These are phyloP conservation scores for Syngnathus floridae DNA, from an alignment of 2,113 vertebrate genomes.

Conservation along the genomic window DNA sequence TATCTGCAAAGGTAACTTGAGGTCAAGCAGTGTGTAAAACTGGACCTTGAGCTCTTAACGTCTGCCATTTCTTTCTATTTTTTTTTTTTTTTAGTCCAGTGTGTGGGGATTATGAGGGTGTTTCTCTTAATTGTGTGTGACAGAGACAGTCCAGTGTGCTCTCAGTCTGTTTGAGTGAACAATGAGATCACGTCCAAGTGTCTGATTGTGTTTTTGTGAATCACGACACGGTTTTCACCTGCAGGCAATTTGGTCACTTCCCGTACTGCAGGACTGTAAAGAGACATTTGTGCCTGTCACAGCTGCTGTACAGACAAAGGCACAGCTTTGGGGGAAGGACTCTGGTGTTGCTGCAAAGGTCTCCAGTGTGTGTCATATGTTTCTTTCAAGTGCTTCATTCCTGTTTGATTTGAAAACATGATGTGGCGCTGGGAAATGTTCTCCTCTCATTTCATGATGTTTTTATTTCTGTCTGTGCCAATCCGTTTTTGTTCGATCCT, in stretches of 20 bases:
- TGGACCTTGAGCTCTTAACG: slow-evolving; percentile 3
- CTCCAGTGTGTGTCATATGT: slow-evolving; percentile 32
- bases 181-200: slow-evolving; percentile 24
- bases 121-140: slow-evolving; percentile 5
- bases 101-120: background rate
- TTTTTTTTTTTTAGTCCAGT: slow-evolving; percentile 1
- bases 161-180: slow-evolving; percentile 36
- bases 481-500: slow-evolving; percentile 39
- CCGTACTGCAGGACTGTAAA: slow-evolving; percentile 33
- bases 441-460: slow-evolving; percentile 43
- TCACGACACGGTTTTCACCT: slow-evolving; percentile 36
- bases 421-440: slow-evolving; percentile 43
- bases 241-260: slow-evolving; percentile 53
- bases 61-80: slow-evolving; percentile 10
- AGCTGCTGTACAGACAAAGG: slow-evolving; percentile 49
- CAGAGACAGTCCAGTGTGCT: slow-evolving; percentile 1
- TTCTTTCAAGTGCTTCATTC: slow-evolving; percentile 46
- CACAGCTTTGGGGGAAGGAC: slow-evolving; percentile 40
- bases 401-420: slow-evolving; percentile 11
- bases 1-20: slow-evolving; percentile 13
- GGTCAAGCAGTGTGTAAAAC: slow-evolving; percentile 6
- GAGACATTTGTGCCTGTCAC: slow-evolving; percentile 42
- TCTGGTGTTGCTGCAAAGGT: slow-evolving; percentile 58
- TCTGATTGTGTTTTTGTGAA: slow-evolving; percentile 33
- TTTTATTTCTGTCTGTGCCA: slow-evolving; percentile 49